Percentiles rank a stretch among this genome's conserved stretches.
phyloP scores from a whole-genome alignment of 2,113 vertebrate genomes.

The Speoplatyrhinus poulsoni region DNA sequence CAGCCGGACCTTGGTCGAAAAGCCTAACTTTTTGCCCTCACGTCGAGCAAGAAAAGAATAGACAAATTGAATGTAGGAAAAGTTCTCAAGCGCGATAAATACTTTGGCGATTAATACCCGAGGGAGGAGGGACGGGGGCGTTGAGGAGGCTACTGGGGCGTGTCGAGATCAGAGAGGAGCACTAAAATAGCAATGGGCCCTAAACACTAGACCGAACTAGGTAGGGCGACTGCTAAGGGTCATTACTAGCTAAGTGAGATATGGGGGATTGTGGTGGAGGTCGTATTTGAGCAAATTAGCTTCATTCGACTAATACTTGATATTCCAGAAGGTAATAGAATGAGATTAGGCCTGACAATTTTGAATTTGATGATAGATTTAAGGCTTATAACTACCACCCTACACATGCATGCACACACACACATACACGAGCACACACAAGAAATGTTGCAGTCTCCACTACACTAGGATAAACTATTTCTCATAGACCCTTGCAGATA shows the following conservation, averaged over 20 bases:
- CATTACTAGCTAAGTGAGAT: conserved; percentile 16
- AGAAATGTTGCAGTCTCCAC: too few species aligned
- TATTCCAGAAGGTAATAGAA: too few species aligned
- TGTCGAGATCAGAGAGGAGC: conserved; percentile 68
- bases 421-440: too few species aligned
- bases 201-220: conserved; percentile 34
- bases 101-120: conserved; percentile 66
- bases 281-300: too few species aligned
- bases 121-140: conserved; percentile 21
- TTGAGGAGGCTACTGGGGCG: conserved; percentile 55
- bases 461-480: too few species aligned
- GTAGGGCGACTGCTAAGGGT: conserved; percentile 27
- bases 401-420: too few species aligned
- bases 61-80: conserved; percentile 69
- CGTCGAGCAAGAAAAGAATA: conserved; percentile 55
- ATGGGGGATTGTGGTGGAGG: not conserved
- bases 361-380: too few species aligned
- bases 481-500: too few species aligned
- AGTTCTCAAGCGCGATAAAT: conserved; percentile 71
- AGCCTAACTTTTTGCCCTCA: conserved; percentile 67
- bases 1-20: conserved; percentile 57
- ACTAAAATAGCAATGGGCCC: conserved; percentile 20
- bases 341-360: too few species aligned
- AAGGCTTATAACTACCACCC: too few species aligned
- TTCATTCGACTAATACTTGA: too few species aligned